Evolutionary conservation across 2,888 invertebrate genomes (phyloP), one percentile per base, ranked within the genome.

Genomic region (Lamellibrachia columna): DNA sequence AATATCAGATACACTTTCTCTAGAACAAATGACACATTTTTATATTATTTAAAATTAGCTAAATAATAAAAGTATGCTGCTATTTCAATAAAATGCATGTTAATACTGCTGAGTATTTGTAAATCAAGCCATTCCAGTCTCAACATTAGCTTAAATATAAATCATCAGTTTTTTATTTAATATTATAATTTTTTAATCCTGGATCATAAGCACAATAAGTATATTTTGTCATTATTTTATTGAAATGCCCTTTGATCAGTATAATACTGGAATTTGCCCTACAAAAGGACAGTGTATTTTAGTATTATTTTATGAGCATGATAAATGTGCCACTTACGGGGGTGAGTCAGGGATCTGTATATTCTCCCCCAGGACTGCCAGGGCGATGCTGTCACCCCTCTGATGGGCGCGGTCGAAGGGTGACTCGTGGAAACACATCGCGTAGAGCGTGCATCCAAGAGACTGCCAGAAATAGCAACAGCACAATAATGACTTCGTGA

Each of bases 331-430:
- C 75, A 75, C 94, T 52, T 58, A 93, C 92, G 90, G 91, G 55
- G 93, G 53, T 90, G 92, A 53, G 28, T 93, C 92, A 9, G 94
- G 94, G 22, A 94, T 91, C 55, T 93, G 92, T 90, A 94, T 96
- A 94, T 97, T 98, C 92, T 98, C 98, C 95, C 98, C 98, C 93
- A 98, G 97, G 75, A 98, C 98, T 93, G 98, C 98, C 94, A 98
- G 96, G 90, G 98, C 98, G 15, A 98, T 98, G 94, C 98, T 98
- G 96, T 98, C 98, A 1, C 98, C 98, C 94, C 98, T 97, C 96
- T 98, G 98, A 95, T 98, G 98, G 11, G 98, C 98, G 53, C 97
- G 97, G 96, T 98, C 98, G 96, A 98, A 98, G 0, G 98, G 98
- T 90, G 98, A 98, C 96, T 98, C 98, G 95, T 98, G 98, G 96